Percentiles rank a stretch among this genome's conserved stretches.
Evolutionary conservation across 2,888 invertebrate genomes (phyloP).

Genomic region (Bedellia somnulentella): DNA sequence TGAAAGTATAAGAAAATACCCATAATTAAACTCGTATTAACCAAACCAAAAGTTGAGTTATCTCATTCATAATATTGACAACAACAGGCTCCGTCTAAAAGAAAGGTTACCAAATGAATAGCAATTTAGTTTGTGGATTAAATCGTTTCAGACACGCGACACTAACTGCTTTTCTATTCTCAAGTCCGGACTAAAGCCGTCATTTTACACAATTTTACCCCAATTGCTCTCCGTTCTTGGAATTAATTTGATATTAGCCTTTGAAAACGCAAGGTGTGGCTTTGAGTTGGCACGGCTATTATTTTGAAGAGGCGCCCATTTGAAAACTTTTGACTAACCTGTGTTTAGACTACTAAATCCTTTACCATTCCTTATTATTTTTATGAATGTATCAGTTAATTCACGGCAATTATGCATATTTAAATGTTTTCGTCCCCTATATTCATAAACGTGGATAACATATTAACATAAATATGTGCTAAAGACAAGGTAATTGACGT

Average conservation of each 20-base stretch:
- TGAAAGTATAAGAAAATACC: no score
- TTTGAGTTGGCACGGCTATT: conserved; percentile 43
- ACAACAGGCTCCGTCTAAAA: conserved; percentile 39
- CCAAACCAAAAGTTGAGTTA: conserved; percentile 3
- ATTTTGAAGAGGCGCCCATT: conserved; percentile 35
- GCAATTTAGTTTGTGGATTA: conserved; percentile 57
- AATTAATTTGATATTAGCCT: conserved; percentile 61
- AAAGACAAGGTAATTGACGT: no score
- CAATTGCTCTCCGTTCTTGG: conserved; percentile 55
- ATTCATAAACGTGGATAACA: no score
- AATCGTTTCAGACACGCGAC: conserved; percentile 59
- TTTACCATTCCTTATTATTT: conserved; percentile 25
- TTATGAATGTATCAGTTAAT: conserved; percentile 5
- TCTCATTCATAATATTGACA: conserved; percentile 27
- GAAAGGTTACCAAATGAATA: conserved; percentile 57
- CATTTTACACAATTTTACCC: conserved; percentile 61
- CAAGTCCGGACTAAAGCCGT: conserved; percentile 44
- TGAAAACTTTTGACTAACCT: conserved; percentile 29
- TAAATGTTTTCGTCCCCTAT: conserved; percentile 1
- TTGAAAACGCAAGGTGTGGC: conserved; percentile 60
- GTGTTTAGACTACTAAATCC: conserved; percentile 35
- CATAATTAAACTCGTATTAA: conserved; percentile 37
- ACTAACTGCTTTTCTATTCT: conserved; percentile 59
- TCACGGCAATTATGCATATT: conserved; percentile 3
- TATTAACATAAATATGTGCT: no score